Conservation (phyloP, 2,888 invertebrate genomes). For the Boloria selene region DNA sequence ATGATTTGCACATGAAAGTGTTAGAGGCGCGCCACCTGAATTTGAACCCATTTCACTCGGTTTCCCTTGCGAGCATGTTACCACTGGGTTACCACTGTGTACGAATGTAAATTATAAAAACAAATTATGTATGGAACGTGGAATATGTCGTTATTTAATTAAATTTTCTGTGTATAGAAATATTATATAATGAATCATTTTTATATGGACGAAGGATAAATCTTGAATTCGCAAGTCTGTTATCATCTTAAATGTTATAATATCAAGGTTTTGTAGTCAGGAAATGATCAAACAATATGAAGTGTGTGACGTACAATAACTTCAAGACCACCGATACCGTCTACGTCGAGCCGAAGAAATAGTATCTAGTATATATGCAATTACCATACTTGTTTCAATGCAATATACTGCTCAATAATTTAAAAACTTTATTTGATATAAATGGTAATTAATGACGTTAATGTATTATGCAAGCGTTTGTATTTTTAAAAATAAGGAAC, state of each 20-base stretch:
- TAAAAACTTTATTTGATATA: not conserved
- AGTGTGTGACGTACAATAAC: constrained; percentile 41
- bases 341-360: constrained; percentile 37
- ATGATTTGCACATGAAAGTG: too few relatives aligned
- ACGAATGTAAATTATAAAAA: too few relatives aligned
- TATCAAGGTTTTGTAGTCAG: constrained; percentile 44
- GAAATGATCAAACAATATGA: constrained; percentile 40
- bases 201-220: constrained; percentile 17
- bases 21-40: too few relatives aligned
- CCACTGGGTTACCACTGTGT: too few relatives aligned
- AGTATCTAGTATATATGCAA: constrained; percentile 23
- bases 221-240: constrained; percentile 30
- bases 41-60: too few relatives aligned
- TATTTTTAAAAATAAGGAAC: too few relatives aligned
- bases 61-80: too few relatives aligned
- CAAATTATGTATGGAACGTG: too few relatives aligned
- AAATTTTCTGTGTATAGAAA: not conserved
- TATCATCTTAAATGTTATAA: constrained; percentile 41
- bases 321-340: constrained; percentile 32
- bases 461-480: too few relatives aligned
- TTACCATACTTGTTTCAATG: constrained; percentile 27
- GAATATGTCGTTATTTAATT: not conserved
- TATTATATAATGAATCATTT: constrained; percentile 1
- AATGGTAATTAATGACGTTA: not conserved
- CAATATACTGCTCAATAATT: constrained; percentile 14